A percentile compares a stretch with the other conserved stretches of the same genome.
Evolutionary conservation across 1,140 invertebrate genomes (phyloP).

Genomic region (Dermatophagoides farinae): DNA sequence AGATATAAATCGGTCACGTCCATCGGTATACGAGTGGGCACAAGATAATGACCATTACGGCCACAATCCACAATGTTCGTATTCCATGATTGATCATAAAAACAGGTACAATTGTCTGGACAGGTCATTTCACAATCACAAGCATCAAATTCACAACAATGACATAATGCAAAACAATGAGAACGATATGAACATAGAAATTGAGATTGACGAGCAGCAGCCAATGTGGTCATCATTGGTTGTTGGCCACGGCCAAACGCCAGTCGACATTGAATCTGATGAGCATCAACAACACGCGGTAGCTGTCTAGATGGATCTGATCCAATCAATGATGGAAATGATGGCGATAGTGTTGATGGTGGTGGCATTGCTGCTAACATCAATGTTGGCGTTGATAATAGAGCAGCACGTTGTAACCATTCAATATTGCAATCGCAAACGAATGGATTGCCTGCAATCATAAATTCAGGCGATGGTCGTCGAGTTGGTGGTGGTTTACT

Average conservation of each 20-base stretch:
- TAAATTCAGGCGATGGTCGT: slow-evolving; percentile 50
- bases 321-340: slow-evolving; percentile 34
- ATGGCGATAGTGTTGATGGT: neutral
- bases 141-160: slow-evolving; percentile 81
- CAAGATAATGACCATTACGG: slow-evolving; percentile 25
- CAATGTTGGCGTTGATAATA: neutral
- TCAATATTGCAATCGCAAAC: slow-evolving; percentile 73
- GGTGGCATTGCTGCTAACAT: neutral
- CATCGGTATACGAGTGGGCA: slow-evolving; percentile 71
- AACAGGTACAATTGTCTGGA: slow-evolving; percentile 70
- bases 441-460: slow-evolving; percentile 65
- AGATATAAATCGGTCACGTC: slow-evolving; percentile 76
- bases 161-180: slow-evolving; percentile 76
- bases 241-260: slow-evolving; percentile 13
- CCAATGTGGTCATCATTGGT: slow-evolving; percentile 6
- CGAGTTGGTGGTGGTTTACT: slow-evolving; percentile 1
- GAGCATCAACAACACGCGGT: slow-evolving; percentile 61
- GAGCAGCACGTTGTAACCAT: slow-evolving; percentile 53
- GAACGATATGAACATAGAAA: slow-evolving; percentile 75
- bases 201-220: slow-evolving; percentile 53
- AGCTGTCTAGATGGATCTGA: slow-evolving; percentile 43
- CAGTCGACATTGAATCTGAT: slow-evolving; percentile 50
- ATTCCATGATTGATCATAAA: slow-evolving; percentile 65
- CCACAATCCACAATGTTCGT: slow-evolving; percentile 80
- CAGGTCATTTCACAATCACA: slow-evolving; percentile 90